Evolutionary conservation across 2,888 invertebrate species (phyloP).

Genomic region (Trichacis sp.): DNA sequence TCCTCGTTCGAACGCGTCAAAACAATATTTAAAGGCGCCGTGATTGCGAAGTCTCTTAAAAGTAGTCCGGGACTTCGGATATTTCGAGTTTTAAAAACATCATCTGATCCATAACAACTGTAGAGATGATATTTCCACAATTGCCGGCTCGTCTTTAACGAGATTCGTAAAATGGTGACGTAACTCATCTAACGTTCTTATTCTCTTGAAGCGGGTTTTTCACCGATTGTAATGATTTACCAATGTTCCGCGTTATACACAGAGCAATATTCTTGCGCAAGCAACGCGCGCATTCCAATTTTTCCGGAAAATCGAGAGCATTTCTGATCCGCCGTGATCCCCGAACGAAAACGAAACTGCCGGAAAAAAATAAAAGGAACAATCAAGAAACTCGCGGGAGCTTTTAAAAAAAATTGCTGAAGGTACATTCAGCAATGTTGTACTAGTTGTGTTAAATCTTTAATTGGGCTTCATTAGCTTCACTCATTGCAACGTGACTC

Average conservation of each 20-base stretch:
- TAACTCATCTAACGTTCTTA: conserved; percentile 47
- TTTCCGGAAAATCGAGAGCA: too few relatives aligned
- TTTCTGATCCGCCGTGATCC: too few relatives aligned
- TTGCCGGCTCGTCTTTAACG: conserved; percentile 34
- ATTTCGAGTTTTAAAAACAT: conserved; percentile 1
- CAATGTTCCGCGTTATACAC: background rate
- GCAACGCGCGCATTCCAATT: too few relatives aligned
- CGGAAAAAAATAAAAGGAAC: too few relatives aligned
- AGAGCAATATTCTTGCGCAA: background rate
- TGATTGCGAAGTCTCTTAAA: background rate
- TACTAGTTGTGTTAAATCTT: too few relatives aligned
- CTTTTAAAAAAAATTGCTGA: too few relatives aligned
- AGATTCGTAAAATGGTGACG: conserved; percentile 44
- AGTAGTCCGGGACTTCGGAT: background rate
- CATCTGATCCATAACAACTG: background rate
- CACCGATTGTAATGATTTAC: background rate
- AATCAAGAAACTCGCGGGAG: too few relatives aligned
- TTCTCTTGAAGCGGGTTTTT: conserved; percentile 23
- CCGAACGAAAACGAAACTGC: too few relatives aligned
- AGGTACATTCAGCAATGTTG: too few relatives aligned
- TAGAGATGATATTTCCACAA: conserved; percentile 28
- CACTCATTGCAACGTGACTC: conserved; percentile 52
- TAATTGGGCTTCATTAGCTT: conserved; percentile 62
- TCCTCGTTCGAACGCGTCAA: background rate
- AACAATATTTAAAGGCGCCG: background rate